phyloP scores from a whole-genome alignment of 2,888 invertebrate species.

The Cephus spinipes region DNA sequence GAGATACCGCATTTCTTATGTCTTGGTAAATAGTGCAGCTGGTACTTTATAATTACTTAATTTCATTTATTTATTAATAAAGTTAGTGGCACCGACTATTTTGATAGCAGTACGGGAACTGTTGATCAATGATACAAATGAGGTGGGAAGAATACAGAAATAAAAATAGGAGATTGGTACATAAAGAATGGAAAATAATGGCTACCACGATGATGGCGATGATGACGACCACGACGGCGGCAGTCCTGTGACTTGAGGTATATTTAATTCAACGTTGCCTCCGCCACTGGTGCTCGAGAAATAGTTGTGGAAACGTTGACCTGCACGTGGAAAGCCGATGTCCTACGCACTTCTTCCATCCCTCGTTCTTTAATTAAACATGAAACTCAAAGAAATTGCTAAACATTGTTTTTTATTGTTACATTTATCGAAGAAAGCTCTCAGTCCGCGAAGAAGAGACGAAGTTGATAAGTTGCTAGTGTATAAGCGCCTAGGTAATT shows the following conservation, averaged over 20 bases:
- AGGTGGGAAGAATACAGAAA: not conserved
- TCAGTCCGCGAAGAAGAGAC: not conserved
- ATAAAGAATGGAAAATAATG: not conserved
- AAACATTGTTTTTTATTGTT: not conserved
- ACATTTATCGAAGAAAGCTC: not conserved
- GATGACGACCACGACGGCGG: not conserved
- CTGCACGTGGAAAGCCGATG: constrained; percentile 28
- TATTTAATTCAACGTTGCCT: constrained; percentile 5
- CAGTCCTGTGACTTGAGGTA: not conserved
- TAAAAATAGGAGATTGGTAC: not conserved
- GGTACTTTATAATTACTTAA: not conserved
- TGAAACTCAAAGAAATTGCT: not conserved
- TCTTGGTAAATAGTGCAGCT: not conserved
- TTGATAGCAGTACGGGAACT: not conserved
- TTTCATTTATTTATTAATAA: not conserved
- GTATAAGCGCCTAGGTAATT: not conserved
- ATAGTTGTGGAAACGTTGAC: constrained; percentile 32
- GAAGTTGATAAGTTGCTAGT: not conserved
- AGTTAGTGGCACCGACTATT: not conserved
- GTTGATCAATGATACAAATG: not conserved
- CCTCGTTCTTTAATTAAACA: not conserved
- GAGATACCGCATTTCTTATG: not conserved
- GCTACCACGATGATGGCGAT: not conserved
- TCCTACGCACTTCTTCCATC: not conserved
- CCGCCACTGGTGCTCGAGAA: constrained; percentile 16